Base-by-base conservation (phyloP, 2,113 vertebrate species). In the Tetraodon nigroviridis region DNA sequence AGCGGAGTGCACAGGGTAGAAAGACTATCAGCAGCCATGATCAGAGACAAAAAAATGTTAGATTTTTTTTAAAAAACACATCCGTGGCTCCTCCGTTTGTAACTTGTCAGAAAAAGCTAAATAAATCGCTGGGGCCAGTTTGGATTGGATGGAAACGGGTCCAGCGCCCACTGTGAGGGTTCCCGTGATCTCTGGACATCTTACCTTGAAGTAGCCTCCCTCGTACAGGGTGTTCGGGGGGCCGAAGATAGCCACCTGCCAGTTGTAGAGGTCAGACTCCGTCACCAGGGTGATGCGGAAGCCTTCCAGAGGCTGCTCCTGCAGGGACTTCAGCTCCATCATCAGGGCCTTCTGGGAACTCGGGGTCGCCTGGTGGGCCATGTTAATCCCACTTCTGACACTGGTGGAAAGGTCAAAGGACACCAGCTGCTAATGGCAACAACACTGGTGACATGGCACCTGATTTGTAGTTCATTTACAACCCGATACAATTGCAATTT, bases 351-450 rank as follows among this genome's bases (percentile, higher is more conserved):
- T 97, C 89, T 96, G 95, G 10, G 94, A 98, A 81, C 93, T 95
- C 69, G 95, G 95, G 91, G 94, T 96, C 82, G 95, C 92, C 90
- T 97, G 94, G 89, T 97, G 95, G 83, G 95, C 95, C 93, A 95
- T 95, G 85, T 51, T 76, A 47, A 74, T 76, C 69, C 79, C 58
- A 80, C 74, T 78, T 77, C 76, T 83, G 75, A 69, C 75, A 73
- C 51, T 45, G 58, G 27, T n/a, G 59, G 20, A 42, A 32, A 49
- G 50, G 32, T n/a, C 1, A 1, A 14, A 0, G 12, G 17, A n/a
- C 3, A 12, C 10, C 32, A 37, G 2, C 32, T 37, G 32, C 32
- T 12, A 37, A 8, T 37, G 32, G 32, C 12, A 37, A 37, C 12
- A 10, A 8, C 12, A 32, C 29, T 32, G 29, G 2, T 32, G 8